Evolutionary conservation across 1,140 invertebrate species (phyloP).

Genomic region (Thalassaphorura encarpata): DNA sequence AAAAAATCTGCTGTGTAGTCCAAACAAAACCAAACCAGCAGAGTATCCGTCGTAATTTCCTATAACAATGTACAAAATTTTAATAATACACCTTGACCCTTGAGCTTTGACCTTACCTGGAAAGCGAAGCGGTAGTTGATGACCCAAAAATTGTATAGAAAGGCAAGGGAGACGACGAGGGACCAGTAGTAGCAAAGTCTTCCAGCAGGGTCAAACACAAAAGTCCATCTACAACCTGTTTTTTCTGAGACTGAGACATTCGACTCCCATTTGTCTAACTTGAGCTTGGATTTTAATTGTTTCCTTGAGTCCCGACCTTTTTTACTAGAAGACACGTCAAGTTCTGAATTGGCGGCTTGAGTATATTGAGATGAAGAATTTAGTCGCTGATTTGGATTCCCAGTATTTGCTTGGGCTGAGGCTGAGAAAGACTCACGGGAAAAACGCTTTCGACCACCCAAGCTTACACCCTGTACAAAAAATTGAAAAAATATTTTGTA

Average conservation of each 20-base stretch:
- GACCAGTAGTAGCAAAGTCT: constrained; percentile 92
- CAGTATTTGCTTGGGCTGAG: constrained; percentile 50
- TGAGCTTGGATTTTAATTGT: constrained; percentile 37
- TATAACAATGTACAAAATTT: constrained; percentile 35
- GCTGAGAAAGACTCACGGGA: constrained; percentile 63
- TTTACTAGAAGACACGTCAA: constrained; percentile 59
- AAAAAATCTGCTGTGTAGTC: constrained; percentile 95
- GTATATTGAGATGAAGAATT: constrained; percentile 26
- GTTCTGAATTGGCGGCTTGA: constrained; percentile 46
- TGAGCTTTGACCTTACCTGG: constrained; percentile 50
- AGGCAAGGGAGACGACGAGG: constrained; percentile 92
- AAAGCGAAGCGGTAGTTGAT: constrained; percentile 98
- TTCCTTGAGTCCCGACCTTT: constrained; percentile 38
- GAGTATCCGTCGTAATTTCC: constrained; percentile 60
- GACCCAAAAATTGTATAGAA: constrained; percentile 98
- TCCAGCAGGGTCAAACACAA: constrained; percentile 85
- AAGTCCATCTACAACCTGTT: constrained; percentile 58
- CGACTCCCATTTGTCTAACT: constrained; percentile 39
- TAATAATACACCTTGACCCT: not conserved
- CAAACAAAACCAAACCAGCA: constrained; percentile 89
- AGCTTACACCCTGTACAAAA: constrained; percentile 26
- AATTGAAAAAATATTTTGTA: too few relatives aligned
- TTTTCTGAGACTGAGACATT: constrained; percentile 35
- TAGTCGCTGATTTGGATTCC: constrained; percentile 39
- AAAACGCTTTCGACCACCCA: constrained; percentile 42